phyloP scores from a whole-genome alignment of 37 sponge, comb jelly and placozoan species.

The Chondrilla cf. caribensis region DNA sequence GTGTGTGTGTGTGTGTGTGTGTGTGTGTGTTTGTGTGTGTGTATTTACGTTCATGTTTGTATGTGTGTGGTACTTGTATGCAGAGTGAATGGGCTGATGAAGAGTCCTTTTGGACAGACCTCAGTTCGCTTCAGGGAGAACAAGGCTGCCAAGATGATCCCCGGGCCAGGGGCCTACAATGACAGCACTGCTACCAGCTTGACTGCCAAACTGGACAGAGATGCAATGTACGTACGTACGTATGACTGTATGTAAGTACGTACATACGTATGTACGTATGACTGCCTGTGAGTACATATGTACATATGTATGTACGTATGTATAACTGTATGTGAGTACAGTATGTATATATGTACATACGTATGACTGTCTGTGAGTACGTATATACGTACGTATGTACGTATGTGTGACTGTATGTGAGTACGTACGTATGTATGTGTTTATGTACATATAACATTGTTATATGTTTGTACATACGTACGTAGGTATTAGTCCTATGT shows the following conservation, averaged over 20 bases:
- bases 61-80: not conserved
- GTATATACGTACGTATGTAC: no score
- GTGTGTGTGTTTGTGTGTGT: not conserved
- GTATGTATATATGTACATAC: no score
- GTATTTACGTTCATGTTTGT: not conserved
- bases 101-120: constrained; percentile 92
- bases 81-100: constrained; percentile 64
- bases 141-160: constrained; percentile 26
- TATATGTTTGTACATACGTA: no score
- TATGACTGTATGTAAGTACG: not conserved
- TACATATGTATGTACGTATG: not conserved
- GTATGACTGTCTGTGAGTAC: no score
- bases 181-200: constrained; percentile 63
- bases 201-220: constrained; percentile 54
- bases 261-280: not conserved
- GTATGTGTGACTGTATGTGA: no score
- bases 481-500: no score
- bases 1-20: not conserved
- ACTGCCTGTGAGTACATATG: not conserved
- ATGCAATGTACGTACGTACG: constrained; percentile 53
- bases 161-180: constrained; percentile 92
- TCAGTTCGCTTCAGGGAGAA: constrained; percentile 78
- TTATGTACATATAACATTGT: no score
- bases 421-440: no score
- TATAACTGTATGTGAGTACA: no score